Evolutionary conservation across 2,113 vertebrate species (phyloP).

Genomic region (Athene noctua): DNA sequence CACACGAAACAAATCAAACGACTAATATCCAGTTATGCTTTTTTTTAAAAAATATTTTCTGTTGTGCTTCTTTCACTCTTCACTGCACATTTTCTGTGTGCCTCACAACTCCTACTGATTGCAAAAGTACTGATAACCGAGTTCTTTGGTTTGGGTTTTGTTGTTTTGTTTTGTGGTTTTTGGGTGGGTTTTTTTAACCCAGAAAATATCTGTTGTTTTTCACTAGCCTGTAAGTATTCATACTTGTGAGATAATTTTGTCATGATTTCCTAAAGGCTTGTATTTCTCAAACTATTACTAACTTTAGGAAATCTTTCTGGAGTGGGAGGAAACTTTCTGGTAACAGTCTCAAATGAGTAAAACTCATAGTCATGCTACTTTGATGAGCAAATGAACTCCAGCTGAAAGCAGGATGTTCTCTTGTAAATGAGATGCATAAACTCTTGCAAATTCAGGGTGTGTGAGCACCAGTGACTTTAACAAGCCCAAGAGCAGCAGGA

Average conservation of each 20-base stretch:
- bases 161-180: background rate
- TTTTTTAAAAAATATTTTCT: background rate
- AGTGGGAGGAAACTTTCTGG: constrained; percentile 45
- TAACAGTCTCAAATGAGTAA: constrained; percentile 51
- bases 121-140: background rate
- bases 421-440: constrained; percentile 47
- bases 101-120: background rate
- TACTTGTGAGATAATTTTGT: constrained; percentile 5
- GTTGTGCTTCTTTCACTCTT: constrained; percentile 20
- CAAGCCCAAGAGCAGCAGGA: constrained; percentile 43
- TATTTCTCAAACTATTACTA: constrained; percentile 50
- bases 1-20: background rate
- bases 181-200: background rate
- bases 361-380: constrained; percentile 17
- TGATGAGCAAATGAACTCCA: constrained; percentile 44
- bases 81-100: background rate
- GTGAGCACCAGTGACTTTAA: constrained; percentile 13
- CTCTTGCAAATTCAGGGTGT: constrained; percentile 13
- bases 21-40: background rate
- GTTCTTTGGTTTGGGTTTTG: background rate
- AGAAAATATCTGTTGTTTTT: background rate
- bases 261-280: background rate
- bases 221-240: background rate
- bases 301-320: constrained; percentile 3
- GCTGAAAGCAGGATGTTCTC: constrained; percentile 64